Conservation (phyloP, 2,888 invertebrate genomes). For the Andrena dorsata region DNA sequence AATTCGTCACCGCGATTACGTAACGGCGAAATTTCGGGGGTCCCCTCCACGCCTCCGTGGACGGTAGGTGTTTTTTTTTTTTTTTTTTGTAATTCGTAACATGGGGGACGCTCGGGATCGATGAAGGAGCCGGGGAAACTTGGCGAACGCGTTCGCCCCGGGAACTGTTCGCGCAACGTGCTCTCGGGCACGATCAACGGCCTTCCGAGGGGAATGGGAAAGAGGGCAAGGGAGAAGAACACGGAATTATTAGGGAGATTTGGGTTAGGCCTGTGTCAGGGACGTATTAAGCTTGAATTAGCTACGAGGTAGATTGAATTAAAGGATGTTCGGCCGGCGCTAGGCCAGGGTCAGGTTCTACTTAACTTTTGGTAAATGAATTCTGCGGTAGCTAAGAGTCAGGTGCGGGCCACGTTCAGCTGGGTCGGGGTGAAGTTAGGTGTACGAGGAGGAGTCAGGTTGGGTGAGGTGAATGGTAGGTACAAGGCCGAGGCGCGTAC, state of each 20-base stretch:
- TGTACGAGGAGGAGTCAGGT: background rate
- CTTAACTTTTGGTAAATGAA: background rate
- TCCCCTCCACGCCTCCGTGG: background rate
- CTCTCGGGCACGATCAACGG: too few relatives aligned
- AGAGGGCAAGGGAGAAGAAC: background rate
- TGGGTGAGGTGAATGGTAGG: background rate
- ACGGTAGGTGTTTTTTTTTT: too few relatives aligned
- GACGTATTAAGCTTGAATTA: slow-evolving; percentile 19
- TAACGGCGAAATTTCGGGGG: slow-evolving; percentile 20
- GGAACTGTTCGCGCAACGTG: too few relatives aligned
- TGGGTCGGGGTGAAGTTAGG: background rate
- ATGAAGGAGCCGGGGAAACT: background rate
- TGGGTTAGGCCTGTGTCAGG: slow-evolving; percentile 18
- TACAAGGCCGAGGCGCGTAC: too few relatives aligned
- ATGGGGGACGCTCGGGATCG: background rate
- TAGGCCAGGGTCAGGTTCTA: background rate
- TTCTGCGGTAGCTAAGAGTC: background rate
- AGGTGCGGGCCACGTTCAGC: background rate
- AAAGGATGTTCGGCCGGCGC: background rate
- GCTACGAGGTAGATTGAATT: slow-evolving; percentile 14
- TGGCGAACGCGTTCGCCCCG: too few relatives aligned
- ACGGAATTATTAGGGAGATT: background rate
- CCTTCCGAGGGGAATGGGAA: too few relatives aligned
- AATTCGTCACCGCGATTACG: slow-evolving; percentile 38
- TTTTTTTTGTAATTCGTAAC: too few relatives aligned